phyloP scores from a whole-genome alignment of 1,140 invertebrate genomes.

The Oedothorax gibbosus region DNA sequence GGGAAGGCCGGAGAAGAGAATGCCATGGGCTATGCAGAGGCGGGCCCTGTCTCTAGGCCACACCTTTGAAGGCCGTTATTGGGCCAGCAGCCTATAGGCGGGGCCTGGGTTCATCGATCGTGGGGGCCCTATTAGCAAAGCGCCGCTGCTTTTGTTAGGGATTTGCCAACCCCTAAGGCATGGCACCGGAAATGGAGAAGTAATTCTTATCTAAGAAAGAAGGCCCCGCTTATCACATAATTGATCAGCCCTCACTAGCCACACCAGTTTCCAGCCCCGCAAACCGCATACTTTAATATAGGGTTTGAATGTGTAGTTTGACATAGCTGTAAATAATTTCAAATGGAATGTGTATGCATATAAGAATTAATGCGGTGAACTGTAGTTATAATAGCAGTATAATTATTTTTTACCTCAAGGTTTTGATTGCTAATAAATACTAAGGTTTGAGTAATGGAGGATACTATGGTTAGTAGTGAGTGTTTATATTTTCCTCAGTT shows the following conservation, averaged over 20 bases:
- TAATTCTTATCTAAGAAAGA: conserved; percentile 57
- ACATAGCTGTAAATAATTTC: too few species aligned
- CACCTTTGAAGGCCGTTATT: conserved; percentile 21
- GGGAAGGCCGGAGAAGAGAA: conserved; percentile 13
- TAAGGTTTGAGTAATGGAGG: too few species aligned
- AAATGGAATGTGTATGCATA: too few species aligned
- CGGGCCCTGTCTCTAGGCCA: background rate
- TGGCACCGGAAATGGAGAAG: conserved; percentile 52
- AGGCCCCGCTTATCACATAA: conserved; percentile 55
- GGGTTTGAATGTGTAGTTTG: too few species aligned
- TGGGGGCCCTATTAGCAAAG: conserved; percentile 48
- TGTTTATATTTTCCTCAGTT: too few species aligned
- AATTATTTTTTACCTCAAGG: too few species aligned
- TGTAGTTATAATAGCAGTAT: too few species aligned
- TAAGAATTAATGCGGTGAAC: too few species aligned
- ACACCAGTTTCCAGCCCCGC: too few species aligned
- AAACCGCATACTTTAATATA: too few species aligned
- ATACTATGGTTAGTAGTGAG: too few species aligned
- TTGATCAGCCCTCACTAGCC: conserved; percentile 11
- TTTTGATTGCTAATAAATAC: too few species aligned
- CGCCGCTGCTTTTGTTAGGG: conserved; percentile 51
- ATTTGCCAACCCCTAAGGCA: conserved; percentile 37
- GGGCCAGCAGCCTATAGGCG: conserved; percentile 1
- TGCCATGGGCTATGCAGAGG: conserved; percentile 4
- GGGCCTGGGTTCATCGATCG: conserved; percentile 37